Evolutionary conservation across 2,888 invertebrate genomes (phyloP).

Genomic region (Tetheella fluctuosa): DNA sequence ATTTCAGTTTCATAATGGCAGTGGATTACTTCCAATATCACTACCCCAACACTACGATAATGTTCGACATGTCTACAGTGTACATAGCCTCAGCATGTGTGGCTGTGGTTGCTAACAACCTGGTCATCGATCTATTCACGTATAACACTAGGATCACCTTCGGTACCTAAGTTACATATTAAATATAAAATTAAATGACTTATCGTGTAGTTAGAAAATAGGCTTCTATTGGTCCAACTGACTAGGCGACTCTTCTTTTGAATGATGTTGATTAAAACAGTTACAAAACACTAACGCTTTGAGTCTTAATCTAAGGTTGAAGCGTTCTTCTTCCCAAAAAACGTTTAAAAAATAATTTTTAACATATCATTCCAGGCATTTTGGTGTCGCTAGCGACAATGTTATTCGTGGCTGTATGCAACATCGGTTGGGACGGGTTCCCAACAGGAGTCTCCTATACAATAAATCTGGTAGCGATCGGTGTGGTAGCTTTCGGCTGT

Average conservation of each 20-base stretch:
- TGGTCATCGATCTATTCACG: constrained; percentile 91
- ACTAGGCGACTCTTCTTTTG: no score
- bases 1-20: constrained; percentile 93
- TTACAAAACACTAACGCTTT: no score
- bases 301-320: no score
- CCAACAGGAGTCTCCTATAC: constrained; percentile 90
- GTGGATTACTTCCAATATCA: constrained; percentile 95
- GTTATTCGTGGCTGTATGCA: constrained; percentile 92
- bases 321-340: no score
- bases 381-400: constrained; percentile 91
- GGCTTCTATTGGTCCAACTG: no score
- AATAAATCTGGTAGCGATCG: constrained; percentile 92
- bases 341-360: no score
- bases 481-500: constrained; percentile 93
- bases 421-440: constrained; percentile 94
- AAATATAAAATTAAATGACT: neutral
- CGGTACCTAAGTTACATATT: constrained; percentile 84
- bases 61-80: constrained; percentile 96
- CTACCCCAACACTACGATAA: constrained; percentile 93
- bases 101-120: constrained; percentile 93
- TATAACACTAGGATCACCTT: constrained; percentile 94
- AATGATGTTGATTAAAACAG: no score
- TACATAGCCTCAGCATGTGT: constrained; percentile 95
- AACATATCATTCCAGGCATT: constrained; percentile 84
- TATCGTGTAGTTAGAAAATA: no score